These are phyloP conservation scores for Zaprionus kolodkinae DNA, from an alignment of 1,140 invertebrate genomes.

Conservation along the genomic window DNA sequence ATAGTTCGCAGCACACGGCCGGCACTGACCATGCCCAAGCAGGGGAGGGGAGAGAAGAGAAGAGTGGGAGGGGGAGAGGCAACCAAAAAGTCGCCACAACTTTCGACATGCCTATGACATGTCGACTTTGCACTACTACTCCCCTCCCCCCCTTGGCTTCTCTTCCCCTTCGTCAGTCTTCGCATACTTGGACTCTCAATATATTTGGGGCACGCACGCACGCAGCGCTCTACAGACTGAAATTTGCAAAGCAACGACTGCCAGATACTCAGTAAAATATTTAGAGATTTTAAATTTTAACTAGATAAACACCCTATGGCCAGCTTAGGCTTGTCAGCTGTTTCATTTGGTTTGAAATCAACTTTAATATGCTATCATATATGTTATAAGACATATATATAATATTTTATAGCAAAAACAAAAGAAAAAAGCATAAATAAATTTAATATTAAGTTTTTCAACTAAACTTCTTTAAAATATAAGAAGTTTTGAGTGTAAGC, in stretches of 20 bases:
- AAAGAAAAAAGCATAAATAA: no score
- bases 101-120: constrained; percentile 40
- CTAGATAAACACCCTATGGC: neutral
- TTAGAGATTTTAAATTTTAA: no score
- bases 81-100: constrained; percentile 25
- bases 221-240: constrained; percentile 20
- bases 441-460: no score
- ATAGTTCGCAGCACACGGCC: constrained; percentile 25
- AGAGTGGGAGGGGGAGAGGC: neutral
- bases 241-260: constrained; percentile 19
- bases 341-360: neutral
- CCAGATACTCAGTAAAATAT: constrained; percentile 10
- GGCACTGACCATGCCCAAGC: constrained; percentile 48
- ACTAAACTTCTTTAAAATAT: no score
- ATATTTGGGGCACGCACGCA: constrained; percentile 70
- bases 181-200: constrained; percentile 42
- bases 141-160: neutral
- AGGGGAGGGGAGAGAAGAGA: neutral
- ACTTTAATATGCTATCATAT: neutral
- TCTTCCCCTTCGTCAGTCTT: neutral
- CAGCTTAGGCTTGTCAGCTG: neutral
- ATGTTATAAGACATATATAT: neutral
- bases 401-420: neutral
- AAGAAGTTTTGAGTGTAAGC: no score
- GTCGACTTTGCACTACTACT: constrained; percentile 22